Percentiles rank a stretch among this genome's conserved stretches.
Evolutionary conservation across 2,888 invertebrate genomes (phyloP).

Genomic region (Halocaridina rubra): DNA sequence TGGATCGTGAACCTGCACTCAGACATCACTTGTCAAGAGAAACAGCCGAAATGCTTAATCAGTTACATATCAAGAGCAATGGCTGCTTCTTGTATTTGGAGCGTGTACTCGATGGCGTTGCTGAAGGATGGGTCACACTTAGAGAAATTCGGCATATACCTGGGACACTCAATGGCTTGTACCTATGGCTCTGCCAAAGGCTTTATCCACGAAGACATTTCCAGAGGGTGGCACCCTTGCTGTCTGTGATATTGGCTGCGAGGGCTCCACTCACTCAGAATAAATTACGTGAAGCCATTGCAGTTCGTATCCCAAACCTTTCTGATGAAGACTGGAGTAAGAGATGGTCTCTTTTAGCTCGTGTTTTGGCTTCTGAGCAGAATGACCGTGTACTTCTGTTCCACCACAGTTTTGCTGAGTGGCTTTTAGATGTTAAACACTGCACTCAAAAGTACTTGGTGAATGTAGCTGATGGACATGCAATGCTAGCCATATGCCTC

Average conservation of each 20-base stretch:
- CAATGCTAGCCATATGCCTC: slow-evolving; percentile 82
- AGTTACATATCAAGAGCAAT: slow-evolving; percentile 94
- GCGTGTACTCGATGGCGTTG: slow-evolving; percentile 90
- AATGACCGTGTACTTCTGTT: slow-evolving; percentile 73
- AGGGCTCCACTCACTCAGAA: slow-evolving; percentile 85
- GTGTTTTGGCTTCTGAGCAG: slow-evolving; percentile 72
- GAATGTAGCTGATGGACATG: slow-evolving; percentile 87
- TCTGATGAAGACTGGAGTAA: slow-evolving; percentile 84
- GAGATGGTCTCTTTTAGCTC: slow-evolving; percentile 79
- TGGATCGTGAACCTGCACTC: slow-evolving; percentile 89
- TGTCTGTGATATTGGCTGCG: slow-evolving; percentile 89
- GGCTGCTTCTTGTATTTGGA: slow-evolving; percentile 90
- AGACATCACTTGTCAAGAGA: slow-evolving; percentile 89
- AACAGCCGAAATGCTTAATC: slow-evolving; percentile 94
- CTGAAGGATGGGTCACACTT: slow-evolving; percentile 90
- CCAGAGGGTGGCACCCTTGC: slow-evolving; percentile 78
- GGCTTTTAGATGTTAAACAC: slow-evolving; percentile 97
- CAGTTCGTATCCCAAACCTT: slow-evolving; percentile 82
- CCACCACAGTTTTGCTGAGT: slow-evolving; percentile 94
- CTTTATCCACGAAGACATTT: slow-evolving; percentile 91
- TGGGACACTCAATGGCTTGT: slow-evolving; percentile 93
- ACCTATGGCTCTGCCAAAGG: slow-evolving; percentile 93
- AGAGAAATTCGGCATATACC: slow-evolving; percentile 93
- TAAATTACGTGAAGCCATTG: slow-evolving; percentile 83
- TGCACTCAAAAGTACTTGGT: slow-evolving; percentile 95